Conservation (phyloP, 2,113 vertebrate species). For the Pantherophis guttatus region DNA sequence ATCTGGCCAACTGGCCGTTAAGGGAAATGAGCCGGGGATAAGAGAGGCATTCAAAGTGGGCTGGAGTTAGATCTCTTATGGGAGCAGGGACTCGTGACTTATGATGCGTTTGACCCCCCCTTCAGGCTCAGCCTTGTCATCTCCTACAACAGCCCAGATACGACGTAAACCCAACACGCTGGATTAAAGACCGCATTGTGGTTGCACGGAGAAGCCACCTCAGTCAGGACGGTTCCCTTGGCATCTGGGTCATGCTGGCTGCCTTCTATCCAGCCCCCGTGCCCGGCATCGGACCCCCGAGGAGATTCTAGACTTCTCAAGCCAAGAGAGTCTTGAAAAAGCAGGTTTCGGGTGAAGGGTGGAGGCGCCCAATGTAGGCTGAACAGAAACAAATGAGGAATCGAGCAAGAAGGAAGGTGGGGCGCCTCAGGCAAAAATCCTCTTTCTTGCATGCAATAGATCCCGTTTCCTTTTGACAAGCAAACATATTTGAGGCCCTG, state of each 20-base stretch:
- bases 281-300: neutral
- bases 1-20: too few species aligned
- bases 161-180: neutral
- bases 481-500: slow-evolving; percentile 64
- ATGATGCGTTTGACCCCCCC: too few species aligned
- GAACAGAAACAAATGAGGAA: slow-evolving; percentile 63
- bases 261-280: neutral
- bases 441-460: slow-evolving; percentile 63
- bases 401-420: slow-evolving; percentile 31
- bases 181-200: neutral
- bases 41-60: too few species aligned
- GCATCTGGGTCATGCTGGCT: neutral
- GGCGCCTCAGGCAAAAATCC: slow-evolving; percentile 39
- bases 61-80: too few species aligned
- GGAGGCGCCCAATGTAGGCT: slow-evolving; percentile 55
- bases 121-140: too few species aligned
- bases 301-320: neutral
- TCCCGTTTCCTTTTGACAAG: slow-evolving; percentile 68
- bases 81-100: too few species aligned
- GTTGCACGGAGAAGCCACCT: neutral
- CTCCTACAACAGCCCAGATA: neutral
- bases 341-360: slow-evolving; percentile 46
- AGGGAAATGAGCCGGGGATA: too few species aligned
- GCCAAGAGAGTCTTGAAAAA: slow-evolving; percentile 58
- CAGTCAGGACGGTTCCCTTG: neutral